A percentile compares a stretch with the other conserved stretches of the same genome.
Evolutionary conservation across 2,113 vertebrate species (phyloP).

Genomic region (Sinocyclocheilus maitianheensis): DNA sequence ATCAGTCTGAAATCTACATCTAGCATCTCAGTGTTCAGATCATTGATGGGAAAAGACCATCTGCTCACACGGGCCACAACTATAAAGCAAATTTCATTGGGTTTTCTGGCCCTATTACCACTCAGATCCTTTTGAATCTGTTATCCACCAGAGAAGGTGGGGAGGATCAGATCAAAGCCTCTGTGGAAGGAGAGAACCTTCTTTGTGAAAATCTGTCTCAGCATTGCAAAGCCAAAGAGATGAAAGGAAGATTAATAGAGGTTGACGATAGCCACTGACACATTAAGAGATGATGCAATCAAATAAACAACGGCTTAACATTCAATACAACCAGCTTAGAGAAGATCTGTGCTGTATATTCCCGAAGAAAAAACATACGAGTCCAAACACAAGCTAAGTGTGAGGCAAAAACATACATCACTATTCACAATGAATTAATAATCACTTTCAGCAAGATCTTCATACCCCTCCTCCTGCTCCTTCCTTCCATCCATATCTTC

Average conservation of each 20-base stretch:
- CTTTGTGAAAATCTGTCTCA: conserved; percentile 54
- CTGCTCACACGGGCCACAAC: neutral
- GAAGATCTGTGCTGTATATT: neutral
- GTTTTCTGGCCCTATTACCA: conserved; percentile 4
- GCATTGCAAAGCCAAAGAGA: conserved; percentile 45
- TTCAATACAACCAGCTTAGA: conserved; percentile 13
- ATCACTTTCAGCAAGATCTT: neutral
- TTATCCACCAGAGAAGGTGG: conserved; percentile 38
- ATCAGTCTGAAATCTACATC: conserved; percentile 14
- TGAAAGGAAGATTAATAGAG: conserved; percentile 61
- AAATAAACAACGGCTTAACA: conserved; percentile 31
- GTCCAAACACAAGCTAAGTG: neutral
- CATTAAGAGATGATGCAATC: conserved; percentile 48
- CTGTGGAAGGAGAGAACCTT: conserved; percentile 44
- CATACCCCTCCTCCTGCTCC: neutral
- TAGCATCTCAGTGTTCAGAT: neutral
- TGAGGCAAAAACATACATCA: conserved; percentile 12
- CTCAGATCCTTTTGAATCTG: conserved; percentile 40
- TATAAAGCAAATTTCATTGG: conserved; percentile 24
- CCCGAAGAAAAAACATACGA: neutral
- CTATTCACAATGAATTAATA: conserved; percentile 27
- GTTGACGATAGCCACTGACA: conserved; percentile 45
- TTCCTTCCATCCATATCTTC: neutral
- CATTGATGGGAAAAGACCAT: conserved; percentile 8
- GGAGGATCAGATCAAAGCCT: conserved; percentile 58